These are phyloP conservation scores for Apamea crenata DNA, from an alignment of 2,888 invertebrate genomes.

Conservation along the genomic window DNA sequence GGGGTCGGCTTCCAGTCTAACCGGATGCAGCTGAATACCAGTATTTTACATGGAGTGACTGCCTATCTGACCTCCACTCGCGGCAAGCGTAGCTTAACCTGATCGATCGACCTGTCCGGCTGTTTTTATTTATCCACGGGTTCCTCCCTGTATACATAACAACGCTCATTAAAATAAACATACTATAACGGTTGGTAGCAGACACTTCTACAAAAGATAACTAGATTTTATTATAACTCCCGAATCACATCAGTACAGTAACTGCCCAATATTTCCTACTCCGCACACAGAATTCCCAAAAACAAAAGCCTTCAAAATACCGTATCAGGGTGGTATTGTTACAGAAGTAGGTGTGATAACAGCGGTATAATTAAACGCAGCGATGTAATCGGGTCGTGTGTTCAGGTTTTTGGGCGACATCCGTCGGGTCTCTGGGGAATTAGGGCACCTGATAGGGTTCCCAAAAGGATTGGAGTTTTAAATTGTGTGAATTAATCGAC, in stretches of 20 bases:
- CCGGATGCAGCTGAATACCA: no score
- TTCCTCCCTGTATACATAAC: not conserved
- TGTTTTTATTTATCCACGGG: no score
- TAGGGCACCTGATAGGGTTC: constrained; percentile 12
- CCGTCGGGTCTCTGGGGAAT: constrained; percentile 23
- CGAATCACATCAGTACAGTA: constrained; percentile 7
- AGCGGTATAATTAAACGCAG: constrained; percentile 33
- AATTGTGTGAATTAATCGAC: not conserved
- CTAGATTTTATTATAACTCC: constrained; percentile 11
- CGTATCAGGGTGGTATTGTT: constrained; percentile 37
- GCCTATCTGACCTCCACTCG: no score
- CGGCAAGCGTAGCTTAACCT: no score
- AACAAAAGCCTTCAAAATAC: constrained; percentile 42
- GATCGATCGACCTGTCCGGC: no score
- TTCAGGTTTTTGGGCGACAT: constrained; percentile 23
- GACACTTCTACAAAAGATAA: constrained; percentile 5
- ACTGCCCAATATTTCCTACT: constrained; percentile 24
- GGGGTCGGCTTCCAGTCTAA: no score
- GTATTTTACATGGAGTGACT: no score
- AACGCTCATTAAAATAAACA: not conserved
- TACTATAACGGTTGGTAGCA: not conserved
- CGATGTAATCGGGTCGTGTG: constrained; percentile 34
- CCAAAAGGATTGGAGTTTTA: not conserved
- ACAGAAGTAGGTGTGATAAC: constrained; percentile 32
- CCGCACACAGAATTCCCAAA: constrained; percentile 32